These are phyloP conservation scores for Drosophila quadrilineata DNA, from an alignment of 1,140 invertebrate species.

Conservation along the genomic window DNA sequence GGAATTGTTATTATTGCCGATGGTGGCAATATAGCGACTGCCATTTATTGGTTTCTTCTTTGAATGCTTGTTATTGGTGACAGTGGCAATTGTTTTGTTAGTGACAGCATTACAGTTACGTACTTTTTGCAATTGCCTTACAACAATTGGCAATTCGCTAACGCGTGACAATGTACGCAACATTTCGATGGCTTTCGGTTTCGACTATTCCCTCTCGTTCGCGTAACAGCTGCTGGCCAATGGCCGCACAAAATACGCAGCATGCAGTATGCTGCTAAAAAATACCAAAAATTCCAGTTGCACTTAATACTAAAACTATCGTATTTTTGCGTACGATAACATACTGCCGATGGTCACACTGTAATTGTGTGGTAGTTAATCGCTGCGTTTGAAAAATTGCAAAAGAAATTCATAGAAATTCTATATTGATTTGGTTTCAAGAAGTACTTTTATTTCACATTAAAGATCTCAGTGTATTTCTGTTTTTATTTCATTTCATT, in stretches of 20 bases:
- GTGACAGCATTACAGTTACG: slow-evolving; percentile 60
- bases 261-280: slow-evolving; percentile 6
- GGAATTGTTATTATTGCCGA: slow-evolving; percentile 4
- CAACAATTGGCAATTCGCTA: slow-evolving; percentile 73
- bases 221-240: slow-evolving; percentile 43
- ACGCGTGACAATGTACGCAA: slow-evolving; percentile 73
- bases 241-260: slow-evolving; percentile 4
- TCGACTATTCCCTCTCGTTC: slow-evolving; percentile 37
- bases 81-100: slow-evolving; percentile 29
- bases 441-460: slow-evolving; percentile 78
- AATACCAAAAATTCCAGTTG: neutral
- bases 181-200: slow-evolving; percentile 54
- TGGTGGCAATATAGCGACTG: slow-evolving; percentile 1
- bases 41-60: no score
- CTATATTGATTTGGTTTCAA: slow-evolving; percentile 58
- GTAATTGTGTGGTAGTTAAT: no score
- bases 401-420: no score
- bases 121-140: slow-evolving; percentile 81
- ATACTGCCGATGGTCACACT: no score
- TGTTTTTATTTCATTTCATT: slow-evolving; percentile 52
- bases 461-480: slow-evolving; percentile 59
- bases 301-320: neutral
- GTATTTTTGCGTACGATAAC: no score
- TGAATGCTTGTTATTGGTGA: slow-evolving; percentile 18
- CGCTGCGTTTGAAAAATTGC: no score